Percentiles rank a stretch among this genome's conserved stretches.
Evolutionary conservation across 2,888 invertebrate genomes (phyloP).

Genomic region (Andrena chrysosceles): DNA sequence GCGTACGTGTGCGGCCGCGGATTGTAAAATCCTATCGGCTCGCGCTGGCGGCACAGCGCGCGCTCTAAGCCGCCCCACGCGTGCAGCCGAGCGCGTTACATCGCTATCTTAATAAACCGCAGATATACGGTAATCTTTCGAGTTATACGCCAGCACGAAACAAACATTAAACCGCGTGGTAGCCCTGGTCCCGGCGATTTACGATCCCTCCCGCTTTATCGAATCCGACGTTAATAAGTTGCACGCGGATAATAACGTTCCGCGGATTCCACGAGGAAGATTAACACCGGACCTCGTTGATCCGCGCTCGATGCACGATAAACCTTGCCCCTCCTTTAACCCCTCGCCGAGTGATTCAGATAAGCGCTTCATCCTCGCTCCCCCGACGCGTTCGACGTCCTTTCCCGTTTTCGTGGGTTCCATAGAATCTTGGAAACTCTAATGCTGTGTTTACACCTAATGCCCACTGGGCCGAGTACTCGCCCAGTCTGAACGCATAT

Average conservation of each 20-base stretch:
- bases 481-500: too few species aligned
- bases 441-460: too few species aligned
- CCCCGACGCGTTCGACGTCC: background rate
- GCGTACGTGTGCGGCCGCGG: conserved; percentile 18
- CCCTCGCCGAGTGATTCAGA: background rate
- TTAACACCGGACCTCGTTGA: conserved; percentile 24
- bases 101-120: conserved; percentile 78
- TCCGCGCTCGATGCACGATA: conserved; percentile 17
- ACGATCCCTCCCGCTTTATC: conserved; percentile 42
- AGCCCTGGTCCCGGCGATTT: conserved; percentile 51
- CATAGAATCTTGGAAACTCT: too few species aligned
- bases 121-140: conserved; percentile 73
- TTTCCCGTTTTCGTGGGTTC: too few species aligned
- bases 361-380: background rate
- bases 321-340: conserved; percentile 7
- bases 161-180: conserved; percentile 72
- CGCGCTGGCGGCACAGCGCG: background rate
- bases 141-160: conserved; percentile 68
- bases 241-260: conserved; percentile 49
- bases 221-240: conserved; percentile 59
- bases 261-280: conserved; percentile 36
- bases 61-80: conserved; percentile 30
- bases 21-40: conserved; percentile 58
- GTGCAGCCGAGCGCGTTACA: conserved; percentile 55
- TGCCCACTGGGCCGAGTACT: too few species aligned